Base-by-base conservation (phyloP, 2,113 vertebrate genomes). In the Odobenus rosmarus region DNA sequence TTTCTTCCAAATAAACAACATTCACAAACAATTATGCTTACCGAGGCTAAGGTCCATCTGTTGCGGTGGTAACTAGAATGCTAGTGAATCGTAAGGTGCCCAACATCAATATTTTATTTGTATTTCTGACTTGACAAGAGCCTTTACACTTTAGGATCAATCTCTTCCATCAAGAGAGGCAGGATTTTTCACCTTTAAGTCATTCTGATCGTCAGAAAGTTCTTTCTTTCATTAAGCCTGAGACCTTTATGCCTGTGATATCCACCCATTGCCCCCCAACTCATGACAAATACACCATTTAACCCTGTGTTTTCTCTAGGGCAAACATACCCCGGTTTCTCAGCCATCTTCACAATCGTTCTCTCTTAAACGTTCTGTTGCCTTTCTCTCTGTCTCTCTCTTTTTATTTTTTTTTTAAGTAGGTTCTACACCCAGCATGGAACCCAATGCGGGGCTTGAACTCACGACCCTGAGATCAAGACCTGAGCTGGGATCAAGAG, bases 1-100 rank as follows among this genome's bases (percentile, higher is more conserved):
- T 42, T 82, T 16, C 36, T 74, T 95, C 49, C 85, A 89, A 91
- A 71, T 42, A 93, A 95, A 79, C 49, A 84, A 19, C 39, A 57
- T n/a, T 91, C 46, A 85, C 49, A 64, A 77, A 79, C 16, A 88
- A 16, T 59, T 88, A 33, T 71, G 21, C 13, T 46, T 57, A 31
- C 33, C 59, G 16, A 49, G 62, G n/a, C 36, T 61, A 46, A 85
- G 51, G 11, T 74, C 46, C 84, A 36, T 2, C 53, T 83, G 21
- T 39, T 84, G 23, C 28, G 39, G 11, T 76, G 26, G 88, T 90
- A 87, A 83, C 31, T 57, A 14, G 64, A 21, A 49, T 84, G 49
- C 62, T 69, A 69, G 31, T 49, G 51, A 88, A 39, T 69, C 2
- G 4, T 23, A n/a, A 72, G 1, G 31, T 42, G 12, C 13, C n/a